Evolutionary conservation across 1,140 invertebrate species (phyloP).

Genomic region (Trachelipus rathkii): DNA sequence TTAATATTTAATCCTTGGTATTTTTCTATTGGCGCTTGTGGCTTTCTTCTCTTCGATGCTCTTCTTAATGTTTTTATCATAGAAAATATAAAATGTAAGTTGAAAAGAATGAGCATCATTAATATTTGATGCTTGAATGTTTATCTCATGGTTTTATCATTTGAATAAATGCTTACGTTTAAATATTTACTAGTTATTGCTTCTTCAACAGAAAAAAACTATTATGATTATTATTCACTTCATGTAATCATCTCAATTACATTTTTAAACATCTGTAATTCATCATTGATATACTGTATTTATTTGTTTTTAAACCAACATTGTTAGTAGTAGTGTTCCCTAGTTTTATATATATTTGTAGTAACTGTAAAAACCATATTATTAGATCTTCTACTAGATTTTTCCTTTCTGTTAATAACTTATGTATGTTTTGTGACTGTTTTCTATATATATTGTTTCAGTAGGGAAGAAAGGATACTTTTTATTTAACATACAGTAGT

Average conservation of each 20-base stretch:
- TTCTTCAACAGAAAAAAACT: neutral
- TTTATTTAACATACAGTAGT: too few relatives aligned
- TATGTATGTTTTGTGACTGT: too few relatives aligned
- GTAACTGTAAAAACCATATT: too few relatives aligned
- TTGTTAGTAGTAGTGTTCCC: too few relatives aligned
- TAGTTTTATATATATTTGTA: too few relatives aligned
- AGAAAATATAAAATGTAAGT: conserved; percentile 3
- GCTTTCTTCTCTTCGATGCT: neutral
- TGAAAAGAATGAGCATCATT: neutral
- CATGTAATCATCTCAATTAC: neutral
- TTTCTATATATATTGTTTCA: too few relatives aligned
- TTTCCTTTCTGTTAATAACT: too few relatives aligned
- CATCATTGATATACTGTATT: too few relatives aligned
- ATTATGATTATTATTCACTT: neutral
- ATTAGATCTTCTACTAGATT: too few relatives aligned
- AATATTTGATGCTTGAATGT: neutral
- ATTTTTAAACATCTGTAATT: neutral
- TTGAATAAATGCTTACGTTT: neutral
- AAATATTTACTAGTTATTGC: neutral
- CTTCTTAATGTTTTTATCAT: conserved; percentile 1
- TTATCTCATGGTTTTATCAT: neutral
- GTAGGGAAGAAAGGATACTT: too few relatives aligned
- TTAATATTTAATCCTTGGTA: neutral
- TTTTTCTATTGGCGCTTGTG: neutral
- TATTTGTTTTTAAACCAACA: too few relatives aligned